These are phyloP conservation scores for Riparia riparia DNA, from an alignment of 2,113 vertebrate species.

Conservation along the genomic window DNA sequence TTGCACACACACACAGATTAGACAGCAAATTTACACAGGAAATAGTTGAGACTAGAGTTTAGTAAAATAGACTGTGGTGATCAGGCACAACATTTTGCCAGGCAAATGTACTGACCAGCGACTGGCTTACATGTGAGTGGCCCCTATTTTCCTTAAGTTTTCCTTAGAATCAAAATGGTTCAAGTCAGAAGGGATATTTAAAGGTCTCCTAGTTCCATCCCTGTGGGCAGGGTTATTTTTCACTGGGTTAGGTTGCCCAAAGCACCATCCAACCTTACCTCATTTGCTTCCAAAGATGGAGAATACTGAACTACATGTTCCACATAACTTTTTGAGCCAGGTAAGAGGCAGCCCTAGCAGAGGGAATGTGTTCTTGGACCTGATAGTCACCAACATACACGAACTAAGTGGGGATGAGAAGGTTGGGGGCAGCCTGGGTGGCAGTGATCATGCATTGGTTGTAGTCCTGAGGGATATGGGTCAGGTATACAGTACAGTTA, in stretches of 20 bases:
- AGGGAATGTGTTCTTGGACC: neutral
- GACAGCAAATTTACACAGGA: neutral
- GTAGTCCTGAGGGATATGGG: neutral
- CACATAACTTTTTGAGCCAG: neutral
- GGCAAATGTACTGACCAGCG: neutral
- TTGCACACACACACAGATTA: neutral
- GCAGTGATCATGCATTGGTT: neutral
- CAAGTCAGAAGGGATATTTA: neutral
- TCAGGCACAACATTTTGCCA: neutral
- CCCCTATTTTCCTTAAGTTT: neutral
- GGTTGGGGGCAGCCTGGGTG: neutral
- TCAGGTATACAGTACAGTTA: neutral
- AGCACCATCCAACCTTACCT: neutral
- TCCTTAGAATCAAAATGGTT: neutral
- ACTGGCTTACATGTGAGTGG: neutral
- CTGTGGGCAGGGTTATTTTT: neutral
- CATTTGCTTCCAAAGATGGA: neutral
- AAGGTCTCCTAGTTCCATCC: neutral
- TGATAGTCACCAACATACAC: fast-evolving
- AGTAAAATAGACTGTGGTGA: neutral
- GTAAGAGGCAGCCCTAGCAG: neutral
- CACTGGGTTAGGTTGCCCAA: neutral
- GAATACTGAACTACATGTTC: neutral
- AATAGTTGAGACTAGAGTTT: neutral
- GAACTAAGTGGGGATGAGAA: fast-evolving